Base-by-base conservation (phyloP, 92 coral and sea anemone species). In the Siderastrea siderea region DNA sequence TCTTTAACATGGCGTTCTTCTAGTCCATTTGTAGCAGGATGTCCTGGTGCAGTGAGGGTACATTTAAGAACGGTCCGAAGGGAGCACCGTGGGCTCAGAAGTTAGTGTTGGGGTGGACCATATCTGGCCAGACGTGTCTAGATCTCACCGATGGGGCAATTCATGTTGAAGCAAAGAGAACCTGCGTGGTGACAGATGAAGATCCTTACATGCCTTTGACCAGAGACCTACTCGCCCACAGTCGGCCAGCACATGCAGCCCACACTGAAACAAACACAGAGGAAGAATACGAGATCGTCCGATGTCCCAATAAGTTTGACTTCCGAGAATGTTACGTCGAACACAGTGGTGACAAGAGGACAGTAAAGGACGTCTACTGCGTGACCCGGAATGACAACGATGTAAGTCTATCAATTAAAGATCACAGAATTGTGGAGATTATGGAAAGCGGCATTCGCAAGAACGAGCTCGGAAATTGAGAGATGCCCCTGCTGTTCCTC, bases 51-150 rank as follows among this genome's bases (percentile, higher is more conserved):
- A n/a, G n/a, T n/a, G n/a, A n/a, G n/a, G n/a, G n/a, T n/a, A n/a
- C 52, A 8, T 81, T 88, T 77, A 60, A 47, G 4, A 88, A 88
- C 54, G 88, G 88, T 6, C 91, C 91, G 19, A 76, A 16, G n/a
- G 77, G 86, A 14, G 71, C 92, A 13, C 92, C 85, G 0, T 84
- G 92, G 92, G 89, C 92, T 4, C 92, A 89, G 51, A 75, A 59
- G 75, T 68, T 89, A 3, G 10, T 17, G 15, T 2, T 89, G 48
- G 92, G 92, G 3, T 84, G 89, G 92, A 89, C 86, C 2, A 71
- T 90, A n/a, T 68, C 84, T 10, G 90, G 81, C 16, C 75, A 91
- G 63, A 71, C 67, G 7, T 90, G 93, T 53, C 70, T 90, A 3
- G 80, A 90, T 26, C 92, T 74, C 17, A n/a, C 68, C 5, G 81